Base-by-base conservation (phyloP, 2,888 invertebrate genomes). In the Ephialtes manifestator region DNA sequence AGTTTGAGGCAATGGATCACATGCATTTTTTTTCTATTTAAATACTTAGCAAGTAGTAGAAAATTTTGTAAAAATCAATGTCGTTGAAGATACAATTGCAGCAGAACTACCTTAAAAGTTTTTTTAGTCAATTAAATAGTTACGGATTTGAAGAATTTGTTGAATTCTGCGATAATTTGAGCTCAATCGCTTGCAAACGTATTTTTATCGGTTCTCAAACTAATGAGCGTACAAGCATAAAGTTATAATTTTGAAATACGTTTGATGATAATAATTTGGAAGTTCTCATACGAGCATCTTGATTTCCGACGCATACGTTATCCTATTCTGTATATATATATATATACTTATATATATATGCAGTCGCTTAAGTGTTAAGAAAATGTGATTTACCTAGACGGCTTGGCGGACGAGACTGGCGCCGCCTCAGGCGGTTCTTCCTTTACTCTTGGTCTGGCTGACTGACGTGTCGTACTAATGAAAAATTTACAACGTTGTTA, bases 371-470 rank as follows among this genome's bases (percentile, higher is more conserved):
- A 90, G 60, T 58, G 48, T 90, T 43, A 51, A 65, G 48, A 75
- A 76, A 76, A 89, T 89, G 86, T 91, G 86, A 90, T 90, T 94
- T 94, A 94, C 94, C 94, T 94, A 92, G 94, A 94, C 87, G 94
- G 90, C 91, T 94, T 94, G 90, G 94, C 93, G 92, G 94, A 92
- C 89, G 94, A 92, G 88, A 94, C 94, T 87, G 94, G 93, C 85
- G 94, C 91, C 90, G 94, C 90, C 90, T 94, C 94, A 86, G 94
- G 93, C 89, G 94, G 93, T 88, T 94, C 94, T 92, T 94, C 94
- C 92, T 94, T 94, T 88, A 94, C 94, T 92, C 94, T 92, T 88
- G 94, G 94, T 88, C 94, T 93, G 90, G 94, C 92, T 89, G 94
- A 92, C 89, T 94, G 94, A 90, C 94, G 94, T 89, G 94, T 94